Percentiles rank a stretch among this genome's conserved stretches.
phyloP scores from a whole-genome alignment of 2,113 vertebrate species.

The Gallinago jamesoni region DNA sequence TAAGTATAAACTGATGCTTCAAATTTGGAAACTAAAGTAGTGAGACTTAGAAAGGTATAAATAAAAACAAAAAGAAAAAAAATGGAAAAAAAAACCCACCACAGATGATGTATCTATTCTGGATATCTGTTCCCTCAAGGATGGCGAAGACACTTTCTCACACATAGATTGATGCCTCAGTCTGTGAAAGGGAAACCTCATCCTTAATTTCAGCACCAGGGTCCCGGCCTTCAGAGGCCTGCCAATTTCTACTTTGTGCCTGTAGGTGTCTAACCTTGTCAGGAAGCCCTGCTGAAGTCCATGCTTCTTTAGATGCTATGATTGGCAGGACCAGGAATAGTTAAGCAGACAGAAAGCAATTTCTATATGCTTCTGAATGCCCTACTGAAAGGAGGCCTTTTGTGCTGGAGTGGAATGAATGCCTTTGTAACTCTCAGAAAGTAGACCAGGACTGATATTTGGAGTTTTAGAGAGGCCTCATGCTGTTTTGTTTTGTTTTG shows the following conservation, averaged over 20 bases:
- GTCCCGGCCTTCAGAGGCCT: neutral
- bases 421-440: neutral
- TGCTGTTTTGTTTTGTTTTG: neutral
- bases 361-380: neutral
- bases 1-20: neutral
- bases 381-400: neutral
- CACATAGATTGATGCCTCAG: neutral
- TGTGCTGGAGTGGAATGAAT: neutral
- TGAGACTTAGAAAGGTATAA: neutral
- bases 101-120: neutral
- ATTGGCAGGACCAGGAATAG: neutral
- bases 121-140: too few relatives aligned
- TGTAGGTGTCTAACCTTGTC: neutral
- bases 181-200: neutral
- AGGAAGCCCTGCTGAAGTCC: neutral
- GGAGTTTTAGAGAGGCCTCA: neutral
- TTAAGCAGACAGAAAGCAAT: neutral
- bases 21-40: neutral
- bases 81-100: too few relatives aligned
- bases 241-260: neutral
- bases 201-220: neutral
- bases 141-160: neutral
- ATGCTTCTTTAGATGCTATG: neutral
- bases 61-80: neutral
- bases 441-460: neutral